A percentile compares a stretch with the other conserved stretches of the same genome.
Evolutionary conservation across 2,113 vertebrate genomes (phyloP).

Genomic region (Tichodroma muraria): DNA sequence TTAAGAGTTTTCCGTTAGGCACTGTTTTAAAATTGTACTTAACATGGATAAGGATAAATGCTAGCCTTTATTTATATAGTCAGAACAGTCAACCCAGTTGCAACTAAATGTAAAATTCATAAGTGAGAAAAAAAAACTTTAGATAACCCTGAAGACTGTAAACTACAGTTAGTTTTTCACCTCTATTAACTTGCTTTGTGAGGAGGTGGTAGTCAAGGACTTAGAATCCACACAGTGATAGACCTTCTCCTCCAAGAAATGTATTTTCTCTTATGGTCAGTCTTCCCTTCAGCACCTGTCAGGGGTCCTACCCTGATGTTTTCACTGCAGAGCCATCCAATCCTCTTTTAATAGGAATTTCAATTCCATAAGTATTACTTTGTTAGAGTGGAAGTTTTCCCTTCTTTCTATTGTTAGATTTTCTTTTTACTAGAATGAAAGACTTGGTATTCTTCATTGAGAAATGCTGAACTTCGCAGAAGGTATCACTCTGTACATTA

Average conservation of each 20-base stretch:
- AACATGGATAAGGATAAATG: neutral
- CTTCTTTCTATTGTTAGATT: neutral
- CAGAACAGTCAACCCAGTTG: neutral
- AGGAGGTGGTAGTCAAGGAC: neutral
- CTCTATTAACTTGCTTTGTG: neutral
- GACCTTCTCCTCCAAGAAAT: neutral
- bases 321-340: neutral
- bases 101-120: neutral
- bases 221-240: neutral
- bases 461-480: neutral
- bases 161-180: neutral
- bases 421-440: neutral
- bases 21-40: neutral
- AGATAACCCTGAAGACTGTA: neutral
- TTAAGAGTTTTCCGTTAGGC: neutral
- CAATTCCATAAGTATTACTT: neutral
- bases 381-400: neutral
- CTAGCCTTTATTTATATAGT: neutral
- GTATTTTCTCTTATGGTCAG: neutral
- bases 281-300: neutral
- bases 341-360: neutral
- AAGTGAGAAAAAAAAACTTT: neutral
- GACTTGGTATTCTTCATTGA: neutral
- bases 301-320: accelerated
- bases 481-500: neutral